Conservation (phyloP, 2,113 vertebrate species). For the Heterochromis multidens region DNA sequence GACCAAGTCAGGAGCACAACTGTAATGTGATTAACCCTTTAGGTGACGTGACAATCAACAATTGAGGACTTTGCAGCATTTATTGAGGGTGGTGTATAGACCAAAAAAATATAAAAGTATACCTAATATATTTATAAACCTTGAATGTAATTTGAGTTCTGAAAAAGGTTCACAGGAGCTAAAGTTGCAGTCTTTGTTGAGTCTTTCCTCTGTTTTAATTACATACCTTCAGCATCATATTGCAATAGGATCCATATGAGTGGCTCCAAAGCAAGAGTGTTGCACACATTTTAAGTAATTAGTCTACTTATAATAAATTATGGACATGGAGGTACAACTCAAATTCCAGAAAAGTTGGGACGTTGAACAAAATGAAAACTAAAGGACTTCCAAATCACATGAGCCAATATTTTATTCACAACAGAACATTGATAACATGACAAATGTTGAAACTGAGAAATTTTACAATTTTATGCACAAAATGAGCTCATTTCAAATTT, state of each 20-base stretch:
- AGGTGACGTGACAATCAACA: not conserved
- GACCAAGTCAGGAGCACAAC: not conserved
- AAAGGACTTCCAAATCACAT: no score
- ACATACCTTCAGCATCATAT: not conserved
- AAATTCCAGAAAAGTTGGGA: no score
- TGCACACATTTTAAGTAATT: not conserved
- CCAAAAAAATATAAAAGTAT: not conserved
- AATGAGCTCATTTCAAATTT: no score
- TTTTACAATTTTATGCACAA: no score
- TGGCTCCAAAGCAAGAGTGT: not conserved
- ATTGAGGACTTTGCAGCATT: not conserved
- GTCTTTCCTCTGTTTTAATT: not conserved
- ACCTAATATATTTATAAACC: not conserved
- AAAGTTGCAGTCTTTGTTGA: not conserved
- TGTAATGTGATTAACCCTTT: not conserved
- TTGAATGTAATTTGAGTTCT: not conserved
- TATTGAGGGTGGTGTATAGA: not conserved
- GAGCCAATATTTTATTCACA: no score
- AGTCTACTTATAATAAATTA: not conserved
- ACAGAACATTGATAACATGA: no score
- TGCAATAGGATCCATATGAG: not conserved
- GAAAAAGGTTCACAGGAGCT: not conserved
- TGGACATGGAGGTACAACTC: not conserved
- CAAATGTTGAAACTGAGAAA: no score
- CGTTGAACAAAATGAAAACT: no score